Evolutionary conservation across 2,888 invertebrate species (phyloP), one percentile per base, ranked within the genome.

Genomic region (Mesorhabditis spiculigera): DNA sequence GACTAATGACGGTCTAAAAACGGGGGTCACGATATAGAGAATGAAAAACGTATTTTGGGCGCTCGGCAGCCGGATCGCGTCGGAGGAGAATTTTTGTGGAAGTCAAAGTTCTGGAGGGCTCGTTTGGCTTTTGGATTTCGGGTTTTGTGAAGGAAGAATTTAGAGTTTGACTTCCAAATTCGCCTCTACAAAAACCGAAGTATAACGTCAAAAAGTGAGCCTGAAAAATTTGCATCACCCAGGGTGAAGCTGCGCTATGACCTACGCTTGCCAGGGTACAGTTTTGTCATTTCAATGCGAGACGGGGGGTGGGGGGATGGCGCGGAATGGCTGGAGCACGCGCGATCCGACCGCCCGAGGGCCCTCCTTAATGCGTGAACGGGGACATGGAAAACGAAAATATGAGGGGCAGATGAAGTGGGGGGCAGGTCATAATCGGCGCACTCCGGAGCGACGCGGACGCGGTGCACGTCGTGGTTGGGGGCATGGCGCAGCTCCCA

Each of bases 281-380:
- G n/a, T 50, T 50, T 50, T 50, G 58, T 13, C 58, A 10, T 50
- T 50, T 50, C 58, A 50, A 50, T 50, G 28, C 28, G 28, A 50
- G 58, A 50, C 8, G n/a, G n/a, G 8, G 58, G 58, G 58, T 50
- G 58, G 58, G 58, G n/a, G 58, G 58, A 64, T 45, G 75, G 75
- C 78, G 74, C 73, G 79, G 79, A 79, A 79, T 79, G 79, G 75
- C 68, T 68, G 61, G 71, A 71, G 61, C 65, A 69, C 73, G 67
- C 74, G 77, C 78, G 75, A 75, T 78, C 79, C 75, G 79, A 79
- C 75, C 75, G 79, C 78, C 58, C 58, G 58, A n/a, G 58, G 10
- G 58, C 58, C 58, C 58, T 50, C 58, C 8, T 50, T n/a, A n/a
- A 50, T 10, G 58, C 10, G n/a, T 50, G 8, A n/a, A 50, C n/a